phyloP scores from a whole-genome alignment of 2,797 vertebrate genomes.

The Arnoldichthys spilopterus region DNA sequence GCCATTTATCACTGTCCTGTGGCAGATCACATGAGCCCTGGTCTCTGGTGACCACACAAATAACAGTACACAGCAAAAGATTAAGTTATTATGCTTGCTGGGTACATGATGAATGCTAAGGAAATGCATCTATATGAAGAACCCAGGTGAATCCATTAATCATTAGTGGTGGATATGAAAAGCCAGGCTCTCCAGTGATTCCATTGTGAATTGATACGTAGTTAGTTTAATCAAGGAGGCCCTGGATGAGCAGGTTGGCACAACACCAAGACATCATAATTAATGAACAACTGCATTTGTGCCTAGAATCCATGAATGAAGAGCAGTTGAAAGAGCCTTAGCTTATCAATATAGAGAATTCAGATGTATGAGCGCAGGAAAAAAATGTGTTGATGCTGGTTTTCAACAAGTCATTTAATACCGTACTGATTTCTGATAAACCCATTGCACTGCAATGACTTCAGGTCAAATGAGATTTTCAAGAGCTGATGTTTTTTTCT shows the following conservation, averaged over 20 bases:
- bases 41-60: conserved; percentile 41
- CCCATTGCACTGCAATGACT: too few species aligned
- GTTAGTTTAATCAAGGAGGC: conserved; percentile 26
- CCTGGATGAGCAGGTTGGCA: conserved; percentile 24
- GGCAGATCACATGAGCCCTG: conserved; percentile 39
- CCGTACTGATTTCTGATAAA: conserved; percentile 20
- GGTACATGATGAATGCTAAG: conserved; percentile 25
- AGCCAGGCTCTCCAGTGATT: conserved; percentile 12
- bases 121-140: conserved; percentile 22
- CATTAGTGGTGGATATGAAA: not conserved
- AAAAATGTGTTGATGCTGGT: not conserved
- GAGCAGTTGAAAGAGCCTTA: conserved; percentile 7
- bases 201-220: conserved; percentile 26
- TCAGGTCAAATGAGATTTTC: too few species aligned
- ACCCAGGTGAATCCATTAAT: conserved; percentile 32
- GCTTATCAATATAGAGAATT: conserved; percentile 24
- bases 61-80: not conserved
- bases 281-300: conserved; percentile 40
- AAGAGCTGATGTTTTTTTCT: conserved; percentile 26
- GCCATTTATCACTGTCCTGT: conserved; percentile 47
- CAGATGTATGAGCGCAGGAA: not conserved
- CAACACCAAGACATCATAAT: conserved; percentile 35
- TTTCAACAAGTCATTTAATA: conserved; percentile 17
- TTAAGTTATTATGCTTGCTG: conserved; percentile 19
- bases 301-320: conserved; percentile 8